A percentile compares a stretch with the other conserved stretches of the same genome.
These are phyloP conservation scores for Belgica antarctica DNA, from an alignment of 2,888 invertebrate genomes.

Conservation along the genomic window DNA sequence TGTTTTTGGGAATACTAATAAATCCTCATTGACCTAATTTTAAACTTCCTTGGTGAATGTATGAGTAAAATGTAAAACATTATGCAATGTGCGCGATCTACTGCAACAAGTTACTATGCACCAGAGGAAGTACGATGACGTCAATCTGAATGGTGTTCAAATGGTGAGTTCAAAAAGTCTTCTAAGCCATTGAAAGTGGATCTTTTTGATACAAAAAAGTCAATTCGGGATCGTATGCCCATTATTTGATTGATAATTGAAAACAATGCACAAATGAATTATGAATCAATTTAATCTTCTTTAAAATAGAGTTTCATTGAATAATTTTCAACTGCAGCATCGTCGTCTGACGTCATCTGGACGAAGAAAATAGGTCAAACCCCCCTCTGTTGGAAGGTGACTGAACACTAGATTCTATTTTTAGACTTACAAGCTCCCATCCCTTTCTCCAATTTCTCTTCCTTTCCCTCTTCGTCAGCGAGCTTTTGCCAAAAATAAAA, in stretches of 20 bases:
- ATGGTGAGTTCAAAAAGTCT: too few species aligned
- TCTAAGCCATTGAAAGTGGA: not conserved
- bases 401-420: conserved; percentile 37
- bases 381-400: conserved; percentile 35
- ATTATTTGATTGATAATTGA: not conserved
- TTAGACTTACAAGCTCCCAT: conserved; percentile 21
- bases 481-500: conserved; percentile 7
- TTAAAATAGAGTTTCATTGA: too few species aligned
- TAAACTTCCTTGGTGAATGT: not conserved
- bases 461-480: not conserved
- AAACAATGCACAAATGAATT: too few species aligned
- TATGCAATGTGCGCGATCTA: conserved; percentile 17
- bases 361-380: conserved; percentile 39
- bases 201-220: too few species aligned
- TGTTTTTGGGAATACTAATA: not conserved
- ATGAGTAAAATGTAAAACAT: not conserved
- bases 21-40: conserved; percentile 36
- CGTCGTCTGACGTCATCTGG: conserved; percentile 36
- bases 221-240: too few species aligned
- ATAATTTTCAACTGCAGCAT: not conserved
- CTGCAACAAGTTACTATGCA: conserved; percentile 39
- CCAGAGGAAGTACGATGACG: not conserved
- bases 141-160: conserved; percentile 5
- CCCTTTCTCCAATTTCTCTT: not conserved
- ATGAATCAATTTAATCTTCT: not conserved